Evolutionary conservation across 2,888 invertebrate genomes (phyloP).

Genomic region (Brassicogethes aeneus): DNA sequence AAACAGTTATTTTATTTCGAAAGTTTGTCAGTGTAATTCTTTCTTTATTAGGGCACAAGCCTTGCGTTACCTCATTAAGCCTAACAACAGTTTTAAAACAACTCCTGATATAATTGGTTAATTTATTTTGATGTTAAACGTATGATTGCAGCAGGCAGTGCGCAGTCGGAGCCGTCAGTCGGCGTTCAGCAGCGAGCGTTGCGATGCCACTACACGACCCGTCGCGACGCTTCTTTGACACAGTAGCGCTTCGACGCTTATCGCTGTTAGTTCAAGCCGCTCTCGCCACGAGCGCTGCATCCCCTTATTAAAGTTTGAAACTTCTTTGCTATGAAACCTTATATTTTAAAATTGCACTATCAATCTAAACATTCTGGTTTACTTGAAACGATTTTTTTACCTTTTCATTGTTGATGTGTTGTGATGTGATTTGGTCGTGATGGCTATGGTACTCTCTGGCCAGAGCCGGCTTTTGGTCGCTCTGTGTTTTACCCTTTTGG

Average conservation of each 20-base stretch:
- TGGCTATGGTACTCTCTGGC: conserved; percentile 60
- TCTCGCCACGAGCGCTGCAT: conserved; percentile 30
- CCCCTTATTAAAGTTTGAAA: conserved; percentile 25
- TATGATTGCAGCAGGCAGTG: conserved; percentile 21
- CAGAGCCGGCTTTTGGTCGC: conserved; percentile 52
- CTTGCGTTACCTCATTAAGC: conserved; percentile 20
- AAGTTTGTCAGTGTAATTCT: conserved; percentile 18
- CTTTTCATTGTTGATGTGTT: background rate
- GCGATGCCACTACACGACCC: conserved; percentile 6
- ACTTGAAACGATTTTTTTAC: background rate
- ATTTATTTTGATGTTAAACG: conserved; percentile 26
- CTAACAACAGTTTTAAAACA: conserved; percentile 25
- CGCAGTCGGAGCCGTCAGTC: conserved; percentile 22
- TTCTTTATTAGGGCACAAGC: conserved; percentile 15
- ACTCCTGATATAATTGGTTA: conserved; percentile 29
- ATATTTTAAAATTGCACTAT: no score
- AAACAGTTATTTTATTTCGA: conserved; percentile 29
- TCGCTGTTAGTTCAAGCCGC: conserved; percentile 30
- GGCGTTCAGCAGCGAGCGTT: background rate
- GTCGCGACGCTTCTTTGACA: conserved; percentile 27
- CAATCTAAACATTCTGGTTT: no score
- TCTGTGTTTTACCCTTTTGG: conserved; percentile 47
- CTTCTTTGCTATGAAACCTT: conserved; percentile 12
- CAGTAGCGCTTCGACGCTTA: conserved; percentile 36
- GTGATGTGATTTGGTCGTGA: conserved; percentile 25